Base-by-base conservation (phyloP, 1,140 invertebrate species). In the Ceratitis capitata region DNA sequence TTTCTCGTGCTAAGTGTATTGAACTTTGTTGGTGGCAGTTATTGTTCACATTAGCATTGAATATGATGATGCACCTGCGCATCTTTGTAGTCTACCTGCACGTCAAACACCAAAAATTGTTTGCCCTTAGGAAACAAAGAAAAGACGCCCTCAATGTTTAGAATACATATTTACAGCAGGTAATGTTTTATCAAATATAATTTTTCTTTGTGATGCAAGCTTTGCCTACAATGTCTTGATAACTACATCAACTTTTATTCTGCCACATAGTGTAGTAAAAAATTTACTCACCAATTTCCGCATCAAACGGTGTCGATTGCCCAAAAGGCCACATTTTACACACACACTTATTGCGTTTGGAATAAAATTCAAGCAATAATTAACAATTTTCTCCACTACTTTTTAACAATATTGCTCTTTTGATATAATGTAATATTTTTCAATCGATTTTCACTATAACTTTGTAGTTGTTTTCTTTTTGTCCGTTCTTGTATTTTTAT, bases 221-320 rank as follows among this genome's bases (percentile, higher is more conserved):
- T 56, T 56, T 56, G 51, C 23, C 51, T n/a, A 56, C 23, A n/a
- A 56, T 9, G 51, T 23, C 6, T 56, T 5, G 1, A n/a, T 56
- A 56, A 56, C 9, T 56, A 56, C 51, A 56, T n/a, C 51, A 5
- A 56, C n/a, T 3, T 19, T 53, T 53, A 5, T 49, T 2, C 2
- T 4, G 10, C 10, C 10, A 49, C 12, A 49, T 49, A 5, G 1
- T 69, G 64, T 69, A n/a, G n/a, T n/a, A 39, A 26, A 35, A 69
- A 69, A 82, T 56, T 14, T 92, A 94, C 94, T 92, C 93, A 96
- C 95, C 95, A 88, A 96, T 95, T 92, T 95, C 95, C 90, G 93
- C 92, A 90, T 96, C 95, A 89, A 96, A 96, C 85, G 95, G 94
- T 88, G 95, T 94, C 69, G 94, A 93, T 88, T 92, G 94, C 56